Conservation (phyloP, 2,113 vertebrate species). For the Morone saxatilis region DNA sequence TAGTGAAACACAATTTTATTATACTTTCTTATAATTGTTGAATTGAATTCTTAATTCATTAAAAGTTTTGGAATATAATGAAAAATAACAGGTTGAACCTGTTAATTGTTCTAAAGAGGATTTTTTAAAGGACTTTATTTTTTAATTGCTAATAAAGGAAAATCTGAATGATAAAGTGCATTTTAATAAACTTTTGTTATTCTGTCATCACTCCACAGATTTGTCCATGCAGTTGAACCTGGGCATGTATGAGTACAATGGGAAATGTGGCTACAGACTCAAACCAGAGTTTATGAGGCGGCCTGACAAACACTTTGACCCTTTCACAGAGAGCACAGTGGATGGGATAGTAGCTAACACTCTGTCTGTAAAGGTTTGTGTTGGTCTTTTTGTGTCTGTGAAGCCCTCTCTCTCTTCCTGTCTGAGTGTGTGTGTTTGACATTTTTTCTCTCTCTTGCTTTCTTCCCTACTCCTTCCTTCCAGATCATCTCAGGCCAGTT, state of each 20-base stretch:
- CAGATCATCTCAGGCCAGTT: conserved; percentile 99
- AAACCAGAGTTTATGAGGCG: conserved; percentile 99
- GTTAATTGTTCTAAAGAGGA: neutral
- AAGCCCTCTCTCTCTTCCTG: neutral
- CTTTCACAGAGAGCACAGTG: conserved; percentile 95
- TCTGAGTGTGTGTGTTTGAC: neutral
- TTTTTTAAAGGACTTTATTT: neutral
- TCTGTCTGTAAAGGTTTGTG: conserved; percentile 92
- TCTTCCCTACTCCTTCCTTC: conserved; percentile 19
- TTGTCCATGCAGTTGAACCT: conserved; percentile 98
- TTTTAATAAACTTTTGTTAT: neutral
- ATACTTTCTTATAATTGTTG: neutral
- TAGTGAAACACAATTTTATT: neutral
- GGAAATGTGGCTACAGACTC: conserved; percentile 94
- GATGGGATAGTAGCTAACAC: conserved; percentile 99
- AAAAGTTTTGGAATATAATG: neutral
- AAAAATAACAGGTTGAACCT: neutral
- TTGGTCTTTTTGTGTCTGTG: neutral
- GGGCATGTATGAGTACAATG: conserved; percentile 98
- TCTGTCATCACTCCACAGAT: conserved; percentile 83
- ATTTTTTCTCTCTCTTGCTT: neutral
- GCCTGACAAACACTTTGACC: conserved; percentile 97
- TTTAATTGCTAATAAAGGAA: neutral
- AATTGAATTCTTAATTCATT: neutral
- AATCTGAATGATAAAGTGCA: neutral